These are phyloP conservation scores for Corythucha ciliata DNA, from an alignment of 2,888 invertebrate species.

Conservation along the genomic window DNA sequence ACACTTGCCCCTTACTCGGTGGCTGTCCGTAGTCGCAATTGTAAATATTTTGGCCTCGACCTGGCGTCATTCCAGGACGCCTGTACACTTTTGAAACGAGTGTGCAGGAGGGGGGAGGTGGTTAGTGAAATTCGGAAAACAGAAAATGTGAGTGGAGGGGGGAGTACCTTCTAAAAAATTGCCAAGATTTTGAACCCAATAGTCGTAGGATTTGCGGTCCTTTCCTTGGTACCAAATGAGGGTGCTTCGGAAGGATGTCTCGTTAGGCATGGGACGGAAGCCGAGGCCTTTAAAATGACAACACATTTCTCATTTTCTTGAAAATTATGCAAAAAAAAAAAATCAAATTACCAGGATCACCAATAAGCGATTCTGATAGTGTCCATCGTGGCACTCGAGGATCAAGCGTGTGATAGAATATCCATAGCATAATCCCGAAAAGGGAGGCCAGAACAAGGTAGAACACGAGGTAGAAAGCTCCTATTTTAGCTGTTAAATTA, in stretches of 20 bases:
- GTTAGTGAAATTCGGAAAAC: not conserved
- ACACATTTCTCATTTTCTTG: conserved; percentile 21
- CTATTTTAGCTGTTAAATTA: conserved; percentile 92
- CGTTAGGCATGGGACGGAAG: conserved; percentile 83
- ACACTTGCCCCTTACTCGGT: conserved; percentile 65
- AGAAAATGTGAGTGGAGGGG: not conserved
- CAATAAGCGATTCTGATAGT: conserved; percentile 75
- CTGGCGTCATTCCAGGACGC: conserved; percentile 58
- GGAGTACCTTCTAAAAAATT: conserved; percentile 64
- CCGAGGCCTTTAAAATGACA: conserved; percentile 57
- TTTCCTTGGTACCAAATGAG: conserved; percentile 89
- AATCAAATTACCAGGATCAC: conserved; percentile 88
- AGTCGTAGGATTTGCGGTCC: conserved; percentile 60
- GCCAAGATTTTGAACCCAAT: conserved; percentile 67
- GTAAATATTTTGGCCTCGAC: conserved; percentile 63
- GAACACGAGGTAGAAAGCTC: conserved; percentile 89
- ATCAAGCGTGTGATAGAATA: conserved; percentile 84
- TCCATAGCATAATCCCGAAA: conserved; percentile 89
- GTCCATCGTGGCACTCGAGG: conserved; percentile 85
- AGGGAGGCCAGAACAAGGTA: conserved; percentile 84
- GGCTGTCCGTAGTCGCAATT: conserved; percentile 65
- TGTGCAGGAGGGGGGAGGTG: no score
- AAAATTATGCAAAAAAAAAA: no score
- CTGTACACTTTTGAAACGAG: conserved; percentile 56
- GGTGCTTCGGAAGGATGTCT: conserved; percentile 80